Evolutionary conservation across 2,888 invertebrate species (phyloP), one percentile per base, ranked within the genome.

Genomic region (Athalia circularis): DNA sequence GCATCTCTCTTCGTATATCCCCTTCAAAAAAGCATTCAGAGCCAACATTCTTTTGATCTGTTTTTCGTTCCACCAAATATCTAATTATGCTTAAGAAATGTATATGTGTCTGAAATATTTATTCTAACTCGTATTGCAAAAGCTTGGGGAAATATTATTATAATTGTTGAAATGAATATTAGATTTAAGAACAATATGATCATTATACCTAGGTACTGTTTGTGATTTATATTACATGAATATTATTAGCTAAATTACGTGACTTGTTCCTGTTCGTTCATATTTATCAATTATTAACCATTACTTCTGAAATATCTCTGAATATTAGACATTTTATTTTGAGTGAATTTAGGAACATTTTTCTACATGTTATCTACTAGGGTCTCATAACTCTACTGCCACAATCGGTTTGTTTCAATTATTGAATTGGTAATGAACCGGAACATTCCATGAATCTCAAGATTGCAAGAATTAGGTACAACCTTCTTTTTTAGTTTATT

Each of bases 231-330:
- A 43, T 43, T 64, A 43, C 11, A n/a, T 64, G 64, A 43, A 43
- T 64, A 64, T 64, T 68, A 68, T 54, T 54, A 68, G 68, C 54
- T 68, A 68, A 11, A 29, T 43, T 68, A 68, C 47, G 68, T 68
- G 54, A 68, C 43, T 68, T 13, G 68, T 68, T 68, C 68, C 68
- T 68, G 68, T 54, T 68, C 52, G 68, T 68, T 68, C 52, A 68
- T 68, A 68, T 54, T 68, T 68, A 54, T 61, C 13, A 29, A 61
- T 65, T 65, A 48, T 9, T n/a, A 11, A 68, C 29, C 45, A 65
- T 68, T 68, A 68, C 29, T 68, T 68, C 52, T 11, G 15, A 52
- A 67, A 68, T 13, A 54, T 54, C 29, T 68, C 29, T 68, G 52
- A 50, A 68, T 68, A 68, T 68, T 68, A 52, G 50, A 8, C 29